These are phyloP conservation scores for Heliopora coerulea DNA, from an alignment of 92 coral and sea anemone genomes.

Conservation along the genomic window DNA sequence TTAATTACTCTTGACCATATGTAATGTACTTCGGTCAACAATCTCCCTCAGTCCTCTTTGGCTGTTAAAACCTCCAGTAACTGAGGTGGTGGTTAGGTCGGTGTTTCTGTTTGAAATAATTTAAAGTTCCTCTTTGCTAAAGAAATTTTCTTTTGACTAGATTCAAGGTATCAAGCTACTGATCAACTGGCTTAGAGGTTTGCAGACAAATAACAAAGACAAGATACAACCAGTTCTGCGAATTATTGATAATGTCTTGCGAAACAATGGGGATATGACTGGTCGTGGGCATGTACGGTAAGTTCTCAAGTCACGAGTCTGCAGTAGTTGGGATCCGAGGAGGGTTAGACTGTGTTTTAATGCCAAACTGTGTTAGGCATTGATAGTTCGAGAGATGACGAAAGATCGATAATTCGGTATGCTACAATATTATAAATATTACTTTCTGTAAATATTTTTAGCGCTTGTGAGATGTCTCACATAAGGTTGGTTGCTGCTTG, in stretches of 20 bases:
- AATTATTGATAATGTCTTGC: constrained; percentile 65
- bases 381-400: no score
- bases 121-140: not conserved
- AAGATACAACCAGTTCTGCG: constrained; percentile 70
- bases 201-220: constrained; percentile 39
- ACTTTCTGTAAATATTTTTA: constrained; percentile 9
- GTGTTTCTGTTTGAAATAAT: not conserved
- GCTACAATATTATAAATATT: no score
- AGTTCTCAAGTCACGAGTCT: not conserved
- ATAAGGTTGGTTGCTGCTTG: constrained; percentile 90
- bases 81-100: no score
- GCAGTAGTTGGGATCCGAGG: not conserved
- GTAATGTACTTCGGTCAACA: no score
- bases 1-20: no score
- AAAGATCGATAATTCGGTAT: no score
- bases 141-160: constrained; percentile 40
- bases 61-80: no score
- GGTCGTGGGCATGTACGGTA: constrained; percentile 79
- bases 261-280: constrained; percentile 75
- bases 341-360: not conserved
- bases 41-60: no score
- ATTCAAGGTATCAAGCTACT: constrained; percentile 75
- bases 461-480: constrained; percentile 82
- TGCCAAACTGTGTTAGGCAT: no score
- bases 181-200: constrained; percentile 87